Evolutionary conservation across 2,797 vertebrate species (phyloP).

Genomic region (Pelobates cultripes): DNA sequence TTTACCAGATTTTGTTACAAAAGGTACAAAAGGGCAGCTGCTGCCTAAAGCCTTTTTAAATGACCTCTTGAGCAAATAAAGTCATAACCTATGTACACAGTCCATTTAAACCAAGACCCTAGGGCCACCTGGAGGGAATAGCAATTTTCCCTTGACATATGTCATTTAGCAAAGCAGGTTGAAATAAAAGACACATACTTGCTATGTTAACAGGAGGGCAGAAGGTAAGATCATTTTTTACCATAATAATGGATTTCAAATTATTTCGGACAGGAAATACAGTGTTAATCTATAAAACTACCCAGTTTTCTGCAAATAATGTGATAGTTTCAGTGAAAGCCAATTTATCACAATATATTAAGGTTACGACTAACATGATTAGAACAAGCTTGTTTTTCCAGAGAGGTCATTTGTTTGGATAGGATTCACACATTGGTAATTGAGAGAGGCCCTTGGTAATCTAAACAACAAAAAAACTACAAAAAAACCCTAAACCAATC

Average conservation of each 20-base stretch:
- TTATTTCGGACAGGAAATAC: constrained; percentile 29
- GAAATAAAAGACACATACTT: constrained; percentile 53
- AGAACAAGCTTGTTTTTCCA: background rate
- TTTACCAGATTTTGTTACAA: constrained; percentile 58
- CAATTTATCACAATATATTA: background rate
- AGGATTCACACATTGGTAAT: background rate
- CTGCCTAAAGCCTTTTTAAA: constrained; percentile 62
- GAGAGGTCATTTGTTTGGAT: background rate
- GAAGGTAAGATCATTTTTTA: constrained; percentile 56
- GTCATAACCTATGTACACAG: constrained; percentile 60
- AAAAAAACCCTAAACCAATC: no score
- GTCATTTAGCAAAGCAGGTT: constrained; percentile 56
- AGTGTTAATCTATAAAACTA: background rate
- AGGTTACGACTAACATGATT: background rate
- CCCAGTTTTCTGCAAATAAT: background rate
- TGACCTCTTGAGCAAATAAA: constrained; percentile 75
- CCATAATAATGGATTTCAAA: background rate
- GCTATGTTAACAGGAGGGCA: constrained; percentile 57
- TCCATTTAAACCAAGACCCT: constrained; percentile 59
- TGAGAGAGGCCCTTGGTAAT: background rate
- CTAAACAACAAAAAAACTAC: background rate
- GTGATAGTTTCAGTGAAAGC: background rate
- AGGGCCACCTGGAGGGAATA: constrained; percentile 59
- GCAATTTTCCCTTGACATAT: constrained; percentile 56
- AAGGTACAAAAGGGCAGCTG: constrained; percentile 61